Evolutionary conservation across 1,140 invertebrate genomes (phyloP), one percentile per base, ranked within the genome.

Genomic region (Drosophila pruinosa): DNA sequence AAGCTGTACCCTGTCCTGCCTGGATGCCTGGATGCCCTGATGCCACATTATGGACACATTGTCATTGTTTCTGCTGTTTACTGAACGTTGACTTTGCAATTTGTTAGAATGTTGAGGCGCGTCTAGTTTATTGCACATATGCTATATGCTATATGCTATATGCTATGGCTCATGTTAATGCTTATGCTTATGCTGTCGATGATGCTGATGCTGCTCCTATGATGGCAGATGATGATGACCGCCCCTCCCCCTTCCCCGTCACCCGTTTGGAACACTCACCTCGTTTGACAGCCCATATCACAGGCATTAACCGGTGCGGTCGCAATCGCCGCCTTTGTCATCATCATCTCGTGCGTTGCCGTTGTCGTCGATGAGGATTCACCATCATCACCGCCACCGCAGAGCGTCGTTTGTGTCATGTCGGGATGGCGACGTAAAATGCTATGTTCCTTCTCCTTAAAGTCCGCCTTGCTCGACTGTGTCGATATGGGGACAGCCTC

Each of bases 251-350:
- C 52, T 8, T 24, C 19, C 21, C 5, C 10, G n/a, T n/a, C 10
- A 12, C 6, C n/a, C n/a, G n/a, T n/a, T n/a, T n/a, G n/a, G n/a
- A n/a, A 47, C 21, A 73, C 75, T 71, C 62, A 91, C 90, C 90
- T 89, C 63, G 90, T 91, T 56, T 91, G 90, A 67, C 90, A 91
- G 69, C 90, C 90, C 90, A 91, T 91, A 65, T 91, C 90, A 65
- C 90, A 91, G 65, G 86, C 89, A 78, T 79, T 89, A 38, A 78
- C 65, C 57, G 75, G 79, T 15, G 68, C 78, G 24, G 75, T 43
- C 43, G 77, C 56, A 56, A 75, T 75, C 24, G 77, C 47, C 17
- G 88, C 79, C 57, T 88, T 73, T 26, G 75, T 75, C 71, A 80
- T 72, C 71, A 80, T 72, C 70, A 88, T 21, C 75, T 88, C 83